Evolutionary conservation across 1,140 invertebrate genomes (phyloP), one percentile per base, ranked within the genome.

Genomic region (Drosophila arawakana): DNA sequence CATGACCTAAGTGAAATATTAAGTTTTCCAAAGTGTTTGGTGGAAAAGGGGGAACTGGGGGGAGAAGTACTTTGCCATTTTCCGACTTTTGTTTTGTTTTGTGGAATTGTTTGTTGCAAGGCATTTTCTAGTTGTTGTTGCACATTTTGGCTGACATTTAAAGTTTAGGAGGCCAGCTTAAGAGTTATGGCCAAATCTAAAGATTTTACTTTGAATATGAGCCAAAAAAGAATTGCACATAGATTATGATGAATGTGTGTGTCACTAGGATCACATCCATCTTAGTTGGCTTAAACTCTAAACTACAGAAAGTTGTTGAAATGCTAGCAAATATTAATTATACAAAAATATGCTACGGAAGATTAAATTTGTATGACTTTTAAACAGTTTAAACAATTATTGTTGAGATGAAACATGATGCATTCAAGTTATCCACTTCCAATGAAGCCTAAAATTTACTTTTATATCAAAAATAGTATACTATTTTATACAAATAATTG

Each of bases 81-180:
- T 73, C 52, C 54, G 34, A 18, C 44, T 44, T 70, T 58, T 57
- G 9, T 60, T 55, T 62, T 13, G 18, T 61, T 15, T 44, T 35
- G 25, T 30, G 50, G 44, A 25, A 8, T 15, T 55, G 30, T 37
- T 43, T 46, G 18, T 49, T 55, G 49, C 55, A 58, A 44, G 44
- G 43, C 30, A 68, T 73, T 49, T 63, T 52, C 30, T 54, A 61
- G 41, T 55, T 49, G 47, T 54, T 72, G n/a, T 47, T 54, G 73
- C 59, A 76, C 80, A 65, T 76, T 66, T 58, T 60, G 44, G 59
- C 84, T 88, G 83, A 89, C 83, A 88, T 88, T 88, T 88, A 88
- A 88, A 88, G 83, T 88, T 88, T 88, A 88, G 44, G 80, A 83
- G 82, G 82, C 80, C 82, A 86, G 49, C 49, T 49, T 57, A 39